Evolutionary conservation across 2,888 invertebrate genomes (phyloP), one percentile per base, ranked within the genome.

Genomic region (Anarsia innoxiella): DNA sequence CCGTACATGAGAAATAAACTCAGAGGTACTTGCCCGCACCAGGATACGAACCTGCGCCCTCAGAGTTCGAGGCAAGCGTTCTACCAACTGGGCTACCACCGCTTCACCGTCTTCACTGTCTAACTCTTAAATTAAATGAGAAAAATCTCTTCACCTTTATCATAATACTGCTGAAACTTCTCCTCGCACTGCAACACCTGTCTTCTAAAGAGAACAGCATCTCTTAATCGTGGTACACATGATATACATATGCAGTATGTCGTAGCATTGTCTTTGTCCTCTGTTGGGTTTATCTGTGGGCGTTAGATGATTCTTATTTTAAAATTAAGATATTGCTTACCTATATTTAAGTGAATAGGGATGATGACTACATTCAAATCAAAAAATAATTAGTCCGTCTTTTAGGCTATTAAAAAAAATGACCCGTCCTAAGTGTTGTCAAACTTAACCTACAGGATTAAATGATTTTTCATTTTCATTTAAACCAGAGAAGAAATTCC

Each of bases 241-340:
- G 36, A 12, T 1, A 60, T 57, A 42, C 71, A 72, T 25, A 72
- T 69, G n/a, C 51, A 50, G 41, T 56, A 53, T 12, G 48, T 43
- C 6, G 48, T 30, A 3, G 34, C 30, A 30, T 46, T 36, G 12
- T 40, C 33, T 6, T 36, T 31, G 0, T 36, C 27, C 3, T 12
- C 3, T 12, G 44, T 41, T 2, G 50, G 46, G 8, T 29, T 47
- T 6, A 66, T 54, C 65, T 68, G 49, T n/a, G n/a, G n/a, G n/a
- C n/a, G n/a, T n/a, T n/a, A n/a, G n/a, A n/a, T n/a, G n/a, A n/a
- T n/a, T n/a, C n/a, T n/a, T n/a, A n/a, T n/a, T n/a, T n/a, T n/a
- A n/a, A n/a, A n/a, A n/a, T n/a, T n/a, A n/a, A n/a, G n/a, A n/a
- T n/a, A n/a, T n/a, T n/a, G n/a, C n/a, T n/a, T n/a, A n/a, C n/a